Percentiles rank a stretch among this genome's conserved stretches.
Conservation (phyloP, 1,140 invertebrate species). For the Zelostemma sp. region DNA sequence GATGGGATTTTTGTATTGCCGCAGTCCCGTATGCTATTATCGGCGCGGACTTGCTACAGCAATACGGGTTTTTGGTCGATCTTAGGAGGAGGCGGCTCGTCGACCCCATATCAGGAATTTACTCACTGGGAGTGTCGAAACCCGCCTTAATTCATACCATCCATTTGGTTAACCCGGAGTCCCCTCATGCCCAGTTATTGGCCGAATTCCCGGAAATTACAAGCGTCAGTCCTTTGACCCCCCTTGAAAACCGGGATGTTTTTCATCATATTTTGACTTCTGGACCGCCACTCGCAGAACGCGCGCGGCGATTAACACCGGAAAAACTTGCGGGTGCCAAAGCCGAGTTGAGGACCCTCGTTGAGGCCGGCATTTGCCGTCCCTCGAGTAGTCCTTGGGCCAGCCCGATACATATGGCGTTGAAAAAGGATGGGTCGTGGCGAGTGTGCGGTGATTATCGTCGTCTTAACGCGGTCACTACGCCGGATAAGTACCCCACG, state of each 20-base stretch:
- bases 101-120: slow-evolving; percentile 19
- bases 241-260: neutral
- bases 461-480: no score
- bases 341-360: slow-evolving; percentile 54
- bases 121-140: no score
- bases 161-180: no score
- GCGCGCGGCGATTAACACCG: slow-evolving; percentile 56
- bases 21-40: slow-evolving; percentile 30
- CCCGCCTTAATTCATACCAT: no score
- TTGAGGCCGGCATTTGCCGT: slow-evolving; percentile 44
- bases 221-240: neutral
- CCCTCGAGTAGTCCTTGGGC: slow-evolving; percentile 54
- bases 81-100: slow-evolving; percentile 14
- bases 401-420: no score
- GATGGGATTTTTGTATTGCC: slow-evolving; percentile 26
- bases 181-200: no score
- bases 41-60: slow-evolving; percentile 29
- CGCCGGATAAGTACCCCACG: no score
- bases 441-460: neutral
- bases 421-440: no score
- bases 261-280: slow-evolving; percentile 49
- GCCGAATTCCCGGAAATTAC: neutral
- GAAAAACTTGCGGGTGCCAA: slow-evolving; percentile 54
- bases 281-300: slow-evolving; percentile 57
- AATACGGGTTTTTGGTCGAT: slow-evolving; percentile 27